phyloP scores from a whole-genome alignment of 1,140 invertebrate genomes.

The Drosophila truncata region DNA sequence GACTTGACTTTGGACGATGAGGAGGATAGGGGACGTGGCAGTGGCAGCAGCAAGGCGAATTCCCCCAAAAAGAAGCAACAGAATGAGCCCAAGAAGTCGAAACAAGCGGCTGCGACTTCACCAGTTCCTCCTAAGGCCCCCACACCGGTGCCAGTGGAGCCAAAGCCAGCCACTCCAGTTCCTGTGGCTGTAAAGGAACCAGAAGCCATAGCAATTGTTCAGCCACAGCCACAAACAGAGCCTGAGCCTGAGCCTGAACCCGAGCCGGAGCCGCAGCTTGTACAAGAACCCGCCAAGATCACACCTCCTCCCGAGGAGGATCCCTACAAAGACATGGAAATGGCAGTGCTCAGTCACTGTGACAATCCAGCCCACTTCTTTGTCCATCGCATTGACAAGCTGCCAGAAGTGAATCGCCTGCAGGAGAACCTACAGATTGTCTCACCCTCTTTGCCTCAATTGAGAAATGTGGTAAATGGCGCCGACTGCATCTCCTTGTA shows the following conservation, averaged over 20 bases:
- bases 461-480: conserved; percentile 87
- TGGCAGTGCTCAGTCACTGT: conserved; percentile 88
- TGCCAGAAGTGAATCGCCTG: conserved; percentile 86
- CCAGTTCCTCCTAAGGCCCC: conserved; percentile 4
- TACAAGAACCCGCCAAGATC: conserved; percentile 5
- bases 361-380: conserved; percentile 89
- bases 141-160: conserved; percentile 18
- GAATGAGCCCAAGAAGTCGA: conserved; percentile 24
- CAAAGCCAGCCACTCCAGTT: conserved; percentile 11
- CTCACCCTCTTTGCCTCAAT: conserved; percentile 85
- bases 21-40: conserved; percentile 47
- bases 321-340: conserved; percentile 80
- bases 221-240: not conserved
- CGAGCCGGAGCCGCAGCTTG: not conserved
- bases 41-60: conserved; percentile 30
- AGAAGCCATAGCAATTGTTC: not conserved
- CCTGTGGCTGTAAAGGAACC: conserved; percentile 1
- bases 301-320: conserved; percentile 50
- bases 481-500: conserved; percentile 90
- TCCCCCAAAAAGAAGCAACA: conserved; percentile 53
- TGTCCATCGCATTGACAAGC: conserved; percentile 87
- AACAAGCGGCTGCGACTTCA: conserved; percentile 1
- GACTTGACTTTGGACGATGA: conserved; percentile 78
- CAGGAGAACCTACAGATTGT: conserved; percentile 88
- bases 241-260: not conserved